Evolutionary conservation across 2,888 invertebrate genomes (phyloP).

Genomic region (Amphipyra berbera): DNA sequence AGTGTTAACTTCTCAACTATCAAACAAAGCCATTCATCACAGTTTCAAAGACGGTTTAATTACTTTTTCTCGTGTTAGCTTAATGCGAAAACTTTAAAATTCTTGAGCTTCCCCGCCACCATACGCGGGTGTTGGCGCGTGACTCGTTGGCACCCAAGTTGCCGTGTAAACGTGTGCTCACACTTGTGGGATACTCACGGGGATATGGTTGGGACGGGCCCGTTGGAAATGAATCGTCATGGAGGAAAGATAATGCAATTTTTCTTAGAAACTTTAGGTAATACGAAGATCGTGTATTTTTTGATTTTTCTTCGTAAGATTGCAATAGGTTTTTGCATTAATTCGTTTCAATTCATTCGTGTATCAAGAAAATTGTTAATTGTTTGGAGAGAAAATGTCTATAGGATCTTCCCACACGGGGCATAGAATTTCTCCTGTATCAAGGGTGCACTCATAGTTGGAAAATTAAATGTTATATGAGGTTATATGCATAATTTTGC

Average conservation of each 20-base stretch:
- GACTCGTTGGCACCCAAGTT: slow-evolving; percentile 81
- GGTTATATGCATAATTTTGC: too few relatives aligned
- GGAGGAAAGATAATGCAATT: not conserved
- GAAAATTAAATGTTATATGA: too few relatives aligned
- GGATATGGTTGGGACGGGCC: slow-evolving; percentile 17
- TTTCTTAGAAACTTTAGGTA: not conserved
- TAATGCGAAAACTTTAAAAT: slow-evolving; percentile 86
- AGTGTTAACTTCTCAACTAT: slow-evolving; percentile 44
- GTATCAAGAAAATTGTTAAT: too few relatives aligned
- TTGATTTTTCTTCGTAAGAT: too few relatives aligned
- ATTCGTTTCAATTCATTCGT: too few relatives aligned
- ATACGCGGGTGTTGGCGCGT: slow-evolving; percentile 67
- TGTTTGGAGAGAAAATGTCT: too few relatives aligned
- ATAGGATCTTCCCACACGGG: too few relatives aligned
- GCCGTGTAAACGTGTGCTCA: slow-evolving; percentile 79
- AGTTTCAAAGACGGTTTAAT: slow-evolving; percentile 64
- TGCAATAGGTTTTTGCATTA: too few relatives aligned
- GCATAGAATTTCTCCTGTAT: too few relatives aligned
- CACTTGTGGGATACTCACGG: slow-evolving; percentile 66
- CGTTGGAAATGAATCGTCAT: not conserved
- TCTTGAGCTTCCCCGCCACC: slow-evolving; percentile 61
- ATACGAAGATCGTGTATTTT: too few relatives aligned
- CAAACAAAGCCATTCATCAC: slow-evolving; percentile 40
- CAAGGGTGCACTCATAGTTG: too few relatives aligned
- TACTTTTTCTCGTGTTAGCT: slow-evolving; percentile 63